Evolutionary conservation across 53 echinoderm and acorn worm genomes (phyloP).

Genomic region (Temnopleurus reevesii): DNA sequence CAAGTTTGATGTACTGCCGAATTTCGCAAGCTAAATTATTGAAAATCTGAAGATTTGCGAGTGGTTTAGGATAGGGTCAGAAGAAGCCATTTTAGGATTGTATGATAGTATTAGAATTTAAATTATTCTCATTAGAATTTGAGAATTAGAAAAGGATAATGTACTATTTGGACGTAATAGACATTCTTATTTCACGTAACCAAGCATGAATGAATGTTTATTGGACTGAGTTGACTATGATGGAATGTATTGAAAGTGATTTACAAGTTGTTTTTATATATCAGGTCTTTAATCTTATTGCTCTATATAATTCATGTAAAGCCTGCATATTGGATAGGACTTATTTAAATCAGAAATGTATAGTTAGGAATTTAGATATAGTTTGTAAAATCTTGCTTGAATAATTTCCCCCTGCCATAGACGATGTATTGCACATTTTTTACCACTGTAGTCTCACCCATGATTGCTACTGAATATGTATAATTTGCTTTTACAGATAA

Average conservation of each 20-base stretch:
- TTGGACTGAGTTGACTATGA: neutral
- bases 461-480: slow-evolving; percentile 39
- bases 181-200: slow-evolving; percentile 15
- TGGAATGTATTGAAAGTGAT: neutral
- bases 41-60: neutral
- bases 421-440: slow-evolving; percentile 16
- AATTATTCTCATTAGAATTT: neutral
- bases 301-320: neutral
- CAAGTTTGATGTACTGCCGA: slow-evolving; percentile 9
- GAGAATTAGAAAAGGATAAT: neutral
- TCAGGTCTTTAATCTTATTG: slow-evolving; percentile 1
- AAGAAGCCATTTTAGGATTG: slow-evolving; percentile 5
- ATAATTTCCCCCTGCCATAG: slow-evolving; percentile 18
- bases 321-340: slow-evolving; percentile 50
- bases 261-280: slow-evolving; percentile 11
- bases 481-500: slow-evolving; percentile 52
- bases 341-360: slow-evolving; percentile 26
- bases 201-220: slow-evolving; percentile 5
- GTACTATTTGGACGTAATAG: neutral
- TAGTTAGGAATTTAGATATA: slow-evolving; percentile 53
- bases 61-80: neutral
- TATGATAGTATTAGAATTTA: neutral
- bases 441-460: neutral
- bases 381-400: slow-evolving; percentile 58
- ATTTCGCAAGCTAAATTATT: slow-evolving; percentile 1